A percentile compares a stretch with the other conserved stretches of the same genome.
These are phyloP conservation scores for Lasius platythorax DNA, from an alignment of 2,888 invertebrate species.

Conservation along the genomic window DNA sequence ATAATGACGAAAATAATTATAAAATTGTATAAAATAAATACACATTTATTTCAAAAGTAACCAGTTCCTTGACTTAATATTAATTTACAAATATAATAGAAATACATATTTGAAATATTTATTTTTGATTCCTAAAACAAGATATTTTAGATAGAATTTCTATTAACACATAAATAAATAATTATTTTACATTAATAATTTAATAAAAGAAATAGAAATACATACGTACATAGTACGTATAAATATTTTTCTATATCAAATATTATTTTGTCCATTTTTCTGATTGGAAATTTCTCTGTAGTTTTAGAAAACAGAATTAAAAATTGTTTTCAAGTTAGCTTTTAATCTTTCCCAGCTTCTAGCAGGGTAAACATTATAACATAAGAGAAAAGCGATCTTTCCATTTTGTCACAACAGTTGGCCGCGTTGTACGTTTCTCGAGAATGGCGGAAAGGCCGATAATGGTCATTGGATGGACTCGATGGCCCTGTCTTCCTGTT, in stretches of 20 bases:
- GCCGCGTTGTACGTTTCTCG: constrained; percentile 9
- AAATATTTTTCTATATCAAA: background rate
- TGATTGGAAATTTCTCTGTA: background rate
- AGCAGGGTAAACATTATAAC: background rate
- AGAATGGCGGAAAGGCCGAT: constrained; percentile 28
- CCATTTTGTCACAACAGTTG: background rate
- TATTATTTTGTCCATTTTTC: background rate
- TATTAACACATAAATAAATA: background rate
- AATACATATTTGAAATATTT: no score
- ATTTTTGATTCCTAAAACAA: no score
- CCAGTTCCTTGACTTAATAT: no score
- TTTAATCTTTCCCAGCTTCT: no score
- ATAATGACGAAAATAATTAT: no score
- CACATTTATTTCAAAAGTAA: no score
- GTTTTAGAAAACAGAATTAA: background rate
- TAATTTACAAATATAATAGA: no score
- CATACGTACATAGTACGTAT: background rate
- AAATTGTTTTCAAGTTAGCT: background rate
- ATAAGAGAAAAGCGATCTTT: background rate
- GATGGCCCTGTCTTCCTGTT: constrained; percentile 26
- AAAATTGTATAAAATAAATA: no score
- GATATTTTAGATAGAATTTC: no score
- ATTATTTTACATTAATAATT: background rate
- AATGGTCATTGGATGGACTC: constrained; percentile 33
- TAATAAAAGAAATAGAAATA: background rate